phyloP scores from a whole-genome alignment of 2,888 invertebrate genomes.

The Nebria brevicollis region DNA sequence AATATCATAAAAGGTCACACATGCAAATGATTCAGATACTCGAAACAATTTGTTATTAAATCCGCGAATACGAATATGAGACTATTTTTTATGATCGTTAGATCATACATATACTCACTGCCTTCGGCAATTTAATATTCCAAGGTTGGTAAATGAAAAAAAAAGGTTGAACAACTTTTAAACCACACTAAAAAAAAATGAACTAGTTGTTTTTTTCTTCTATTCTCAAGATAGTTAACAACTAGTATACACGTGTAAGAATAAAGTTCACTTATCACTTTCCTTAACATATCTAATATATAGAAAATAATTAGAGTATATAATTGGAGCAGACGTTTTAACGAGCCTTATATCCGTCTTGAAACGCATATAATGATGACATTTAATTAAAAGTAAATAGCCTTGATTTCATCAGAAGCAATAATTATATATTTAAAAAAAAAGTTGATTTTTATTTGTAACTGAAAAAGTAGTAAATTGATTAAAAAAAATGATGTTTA shows the following conservation, averaged over 20 bases:
- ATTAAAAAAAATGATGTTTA: no score
- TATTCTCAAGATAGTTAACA: neutral
- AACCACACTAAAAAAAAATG: slow-evolving; percentile 22
- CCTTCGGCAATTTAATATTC: slow-evolving; percentile 13
- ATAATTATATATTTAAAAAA: neutral
- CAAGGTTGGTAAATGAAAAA: slow-evolving; percentile 23
- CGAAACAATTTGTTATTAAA: neutral
- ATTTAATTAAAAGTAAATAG: neutral
- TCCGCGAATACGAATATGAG: neutral
- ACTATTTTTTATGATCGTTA: neutral
- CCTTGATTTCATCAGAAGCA: slow-evolving; percentile 1
- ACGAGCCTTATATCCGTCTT: neutral
- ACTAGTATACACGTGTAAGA: neutral
- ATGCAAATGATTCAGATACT: no score
- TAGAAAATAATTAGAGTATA: neutral
- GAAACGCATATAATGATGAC: neutral
- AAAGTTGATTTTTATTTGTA: neutral
- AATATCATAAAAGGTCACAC: no score
- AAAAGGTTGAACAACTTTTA: slow-evolving; percentile 21
- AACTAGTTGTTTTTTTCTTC: slow-evolving; percentile 24
- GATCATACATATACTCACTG: neutral
- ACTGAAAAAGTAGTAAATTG: neutral
- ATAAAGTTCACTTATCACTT: neutral
- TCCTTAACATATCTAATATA: neutral
- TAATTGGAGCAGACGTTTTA: neutral